A percentile compares a stretch with the other conserved stretches of the same genome.
phyloP scores from a whole-genome alignment of 1,140 invertebrate species.

The Drosophila lowei region DNA sequence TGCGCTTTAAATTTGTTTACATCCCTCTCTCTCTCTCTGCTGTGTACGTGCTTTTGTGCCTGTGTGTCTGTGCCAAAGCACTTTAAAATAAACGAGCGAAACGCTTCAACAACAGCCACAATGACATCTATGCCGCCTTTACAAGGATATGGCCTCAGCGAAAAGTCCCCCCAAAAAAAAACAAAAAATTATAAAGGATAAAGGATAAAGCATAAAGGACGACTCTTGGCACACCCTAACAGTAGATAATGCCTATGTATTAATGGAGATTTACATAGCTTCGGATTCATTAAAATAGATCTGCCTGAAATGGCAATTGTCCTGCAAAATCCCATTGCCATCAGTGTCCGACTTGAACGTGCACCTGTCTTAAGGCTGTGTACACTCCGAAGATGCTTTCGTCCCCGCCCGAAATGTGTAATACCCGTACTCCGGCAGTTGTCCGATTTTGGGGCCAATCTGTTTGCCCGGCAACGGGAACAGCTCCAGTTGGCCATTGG shows the following conservation, averaged over 20 bases:
- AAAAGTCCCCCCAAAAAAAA: background rate
- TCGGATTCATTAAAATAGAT: too few relatives aligned
- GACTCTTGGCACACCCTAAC: too few relatives aligned
- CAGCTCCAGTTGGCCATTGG: constrained; percentile 17
- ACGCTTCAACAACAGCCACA: constrained; percentile 37
- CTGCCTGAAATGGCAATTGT: too few relatives aligned
- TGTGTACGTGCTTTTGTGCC: background rate
- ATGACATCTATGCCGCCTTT: constrained; percentile 32
- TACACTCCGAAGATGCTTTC: too few relatives aligned
- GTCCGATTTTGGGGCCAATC: background rate
- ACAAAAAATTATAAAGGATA: constrained; percentile 9
- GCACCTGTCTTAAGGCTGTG: too few relatives aligned
- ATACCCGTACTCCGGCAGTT: background rate
- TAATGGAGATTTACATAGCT: too few relatives aligned
- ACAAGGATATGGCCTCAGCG: background rate
- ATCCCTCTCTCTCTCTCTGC: background rate
- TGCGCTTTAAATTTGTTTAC: constrained; percentile 53
- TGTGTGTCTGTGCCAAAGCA: too few relatives aligned
- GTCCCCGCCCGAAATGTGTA: constrained; percentile 8
- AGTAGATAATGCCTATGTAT: too few relatives aligned
- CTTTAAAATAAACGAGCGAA: too few relatives aligned
- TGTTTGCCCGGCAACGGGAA: constrained; percentile 26
- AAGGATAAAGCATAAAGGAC: too few relatives aligned
- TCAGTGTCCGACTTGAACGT: too few relatives aligned
- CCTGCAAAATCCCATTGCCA: too few relatives aligned